Base-by-base conservation (phyloP, 1,140 invertebrate species). In the Aphelenchoides besseyi region DNA sequence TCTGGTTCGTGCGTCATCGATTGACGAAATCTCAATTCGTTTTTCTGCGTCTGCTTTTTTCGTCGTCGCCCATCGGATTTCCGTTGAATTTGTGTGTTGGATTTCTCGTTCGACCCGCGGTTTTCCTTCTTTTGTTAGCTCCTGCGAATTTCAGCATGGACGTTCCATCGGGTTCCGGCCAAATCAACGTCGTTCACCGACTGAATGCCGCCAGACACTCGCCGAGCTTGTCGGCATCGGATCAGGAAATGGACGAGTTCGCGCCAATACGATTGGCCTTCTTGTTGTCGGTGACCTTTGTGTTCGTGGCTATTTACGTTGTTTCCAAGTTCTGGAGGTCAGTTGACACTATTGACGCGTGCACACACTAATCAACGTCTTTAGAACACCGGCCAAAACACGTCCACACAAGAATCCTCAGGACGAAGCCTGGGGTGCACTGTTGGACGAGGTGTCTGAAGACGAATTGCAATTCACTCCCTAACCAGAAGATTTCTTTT, bases 161-260 rank as follows among this genome's bases (percentile, higher is more conserved):
- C 41, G 41, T 23, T 23, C 12, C 41, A 12, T 23, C 41, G 23
- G 41, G 12, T 48, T 48, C 41, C 41, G 41, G 41, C 41, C 41
- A 48, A 48, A 12, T 48, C 41, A 23, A 12, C 41, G 41, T 48
- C 41, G 41, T 48, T 23, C 41, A 48, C 41, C 41, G 41, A 23
- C 41, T 48, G 41, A 48, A 48, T 23, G 55, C 55, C 55, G 12
- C 5, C 16, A 28, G 55, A 33, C 55, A 59, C 18, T 5, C 18
- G 18, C 18, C 55, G 26, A 5, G 5, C 5, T 8, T 59, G 16
- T 8, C 5, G 5, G 55, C 5, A 5, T 5, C 5, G 5, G 55
- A 59, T 33, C 5, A 28, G 5, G 55, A 59, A 33, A 59, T 59
- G 55, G 55, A 59, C 18, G 55, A 59, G 18, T 59, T 8, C 55